These are phyloP conservation scores for Drosophila grimshawi DNA, from an alignment of 1,140 invertebrate genomes.

Conservation along the genomic window DNA sequence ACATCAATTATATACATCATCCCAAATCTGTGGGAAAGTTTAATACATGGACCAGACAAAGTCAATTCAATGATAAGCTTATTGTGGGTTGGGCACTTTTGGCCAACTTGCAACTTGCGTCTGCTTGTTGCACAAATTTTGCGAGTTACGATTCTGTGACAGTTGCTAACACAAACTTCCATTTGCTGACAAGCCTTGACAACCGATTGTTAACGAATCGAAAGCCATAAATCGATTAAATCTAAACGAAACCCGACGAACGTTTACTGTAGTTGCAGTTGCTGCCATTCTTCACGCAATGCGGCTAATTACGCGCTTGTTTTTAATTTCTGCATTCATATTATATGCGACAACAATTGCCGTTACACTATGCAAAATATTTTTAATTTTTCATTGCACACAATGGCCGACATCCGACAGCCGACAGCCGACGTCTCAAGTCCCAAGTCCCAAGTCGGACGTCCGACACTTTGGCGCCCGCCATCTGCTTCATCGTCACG, in stretches of 20 bases:
- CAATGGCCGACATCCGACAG: slow-evolving; percentile 18
- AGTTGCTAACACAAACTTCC: slow-evolving; percentile 69
- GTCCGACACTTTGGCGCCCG: not conserved
- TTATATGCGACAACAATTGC: slow-evolving; percentile 38
- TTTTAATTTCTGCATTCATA: not conserved
- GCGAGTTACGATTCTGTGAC: slow-evolving; percentile 22
- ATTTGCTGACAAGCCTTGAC: slow-evolving; percentile 63
- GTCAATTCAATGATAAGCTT: no score
- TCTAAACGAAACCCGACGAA: no score
- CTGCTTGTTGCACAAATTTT: slow-evolving; percentile 31
- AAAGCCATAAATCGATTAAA: slow-evolving; percentile 69
- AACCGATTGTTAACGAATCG: slow-evolving; percentile 73
- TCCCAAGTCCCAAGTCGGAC: slow-evolving; percentile 4
- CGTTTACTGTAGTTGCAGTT: not conserved
- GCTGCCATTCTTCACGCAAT: not conserved
- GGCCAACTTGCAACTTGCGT: slow-evolving; percentile 18
- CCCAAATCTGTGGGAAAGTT: no score
- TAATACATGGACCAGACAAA: no score
- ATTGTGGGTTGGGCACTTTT: not conserved
- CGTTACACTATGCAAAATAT: slow-evolving; percentile 76
- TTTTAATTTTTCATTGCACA: slow-evolving; percentile 64
- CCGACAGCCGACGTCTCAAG: not conserved
- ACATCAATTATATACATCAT: slow-evolving; percentile 4
- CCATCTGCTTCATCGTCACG: slow-evolving; percentile 43
- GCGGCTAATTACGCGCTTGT: slow-evolving; percentile 24